phyloP scores from a whole-genome alignment of 2,888 invertebrate species.

The Cylloceria caligata region DNA sequence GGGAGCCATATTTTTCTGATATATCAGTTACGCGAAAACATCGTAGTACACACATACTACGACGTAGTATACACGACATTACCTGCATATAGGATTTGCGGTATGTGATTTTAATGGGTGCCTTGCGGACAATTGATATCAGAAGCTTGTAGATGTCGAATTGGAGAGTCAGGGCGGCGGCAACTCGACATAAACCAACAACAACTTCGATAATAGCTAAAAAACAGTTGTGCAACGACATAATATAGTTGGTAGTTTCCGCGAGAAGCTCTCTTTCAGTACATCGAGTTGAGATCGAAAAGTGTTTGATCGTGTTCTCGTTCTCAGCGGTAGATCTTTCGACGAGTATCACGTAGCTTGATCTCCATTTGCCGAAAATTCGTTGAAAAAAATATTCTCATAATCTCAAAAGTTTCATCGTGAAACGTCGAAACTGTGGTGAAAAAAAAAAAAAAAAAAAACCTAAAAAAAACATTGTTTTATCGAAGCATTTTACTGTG shows the following conservation, averaged over 20 bases:
- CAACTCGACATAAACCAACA: slow-evolving; percentile 31
- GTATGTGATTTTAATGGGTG: slow-evolving; percentile 66
- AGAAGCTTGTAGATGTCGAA: slow-evolving; percentile 52
- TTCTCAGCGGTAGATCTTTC: too few relatives aligned
- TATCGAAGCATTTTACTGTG: neutral
- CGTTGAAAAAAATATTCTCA: neutral
- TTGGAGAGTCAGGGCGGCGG: slow-evolving; percentile 52
- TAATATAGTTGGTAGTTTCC: neutral
- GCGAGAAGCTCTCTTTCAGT: slow-evolving; percentile 36
- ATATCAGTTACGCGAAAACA: slow-evolving; percentile 86
- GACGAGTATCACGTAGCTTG: too few relatives aligned
- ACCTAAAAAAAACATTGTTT: neutral
- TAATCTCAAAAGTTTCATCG: neutral
- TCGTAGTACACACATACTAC: slow-evolving; percentile 78
- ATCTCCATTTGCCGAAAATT: too few relatives aligned
- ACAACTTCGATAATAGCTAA: slow-evolving; percentile 47
- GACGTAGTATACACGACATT: slow-evolving; percentile 45
- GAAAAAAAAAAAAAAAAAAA: too few relatives aligned
- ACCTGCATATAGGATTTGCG: slow-evolving; percentile 63
- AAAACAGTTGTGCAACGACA: slow-evolving; percentile 22
- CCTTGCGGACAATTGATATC: slow-evolving; percentile 61
- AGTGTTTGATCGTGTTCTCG: slow-evolving; percentile 19
- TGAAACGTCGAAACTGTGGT: neutral
- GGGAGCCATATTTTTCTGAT: slow-evolving; percentile 87
- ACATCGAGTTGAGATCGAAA: neutral